Conservation (phyloP, 2,797 vertebrate species). For the Molossus alvarezi region DNA sequence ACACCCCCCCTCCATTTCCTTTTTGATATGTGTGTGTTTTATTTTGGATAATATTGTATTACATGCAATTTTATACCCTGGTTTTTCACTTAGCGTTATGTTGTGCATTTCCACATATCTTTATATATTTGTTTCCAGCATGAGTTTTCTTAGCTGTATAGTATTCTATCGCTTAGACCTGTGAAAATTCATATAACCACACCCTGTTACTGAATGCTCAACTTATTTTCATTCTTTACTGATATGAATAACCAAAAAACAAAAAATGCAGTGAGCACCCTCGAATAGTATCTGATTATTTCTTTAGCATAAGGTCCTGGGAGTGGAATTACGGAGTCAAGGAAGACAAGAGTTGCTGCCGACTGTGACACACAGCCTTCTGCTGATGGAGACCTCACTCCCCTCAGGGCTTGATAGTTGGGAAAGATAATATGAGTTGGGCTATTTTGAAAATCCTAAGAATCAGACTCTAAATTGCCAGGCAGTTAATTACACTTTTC, state of each 20-base stretch:
- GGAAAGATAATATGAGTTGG: constrained; percentile 52
- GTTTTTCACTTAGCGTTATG: constrained; percentile 54
- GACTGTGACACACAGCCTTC: background rate
- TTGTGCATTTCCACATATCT: constrained; percentile 35
- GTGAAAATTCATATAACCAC: constrained; percentile 24
- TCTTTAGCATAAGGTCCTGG: constrained; percentile 40
- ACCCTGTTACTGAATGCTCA: background rate
- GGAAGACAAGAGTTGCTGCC: background rate
- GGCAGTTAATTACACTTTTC: constrained; percentile 70
- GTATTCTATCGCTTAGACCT: constrained; percentile 22
- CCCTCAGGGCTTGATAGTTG: background rate
- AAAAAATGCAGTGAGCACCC: constrained; percentile 11
- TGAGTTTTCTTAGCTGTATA: constrained; percentile 59
- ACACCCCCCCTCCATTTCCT: background rate
- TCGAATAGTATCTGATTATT: constrained; percentile 52
- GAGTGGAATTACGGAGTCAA: constrained; percentile 35
- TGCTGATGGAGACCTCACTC: constrained; percentile 7
- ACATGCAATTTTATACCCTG: background rate
- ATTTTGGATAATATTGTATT: background rate
- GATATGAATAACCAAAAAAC: constrained; percentile 7
- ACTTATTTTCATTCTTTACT: constrained; percentile 61
- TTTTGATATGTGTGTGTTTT: background rate
- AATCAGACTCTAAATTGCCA: constrained; percentile 73
- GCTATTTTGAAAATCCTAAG: constrained; percentile 50
- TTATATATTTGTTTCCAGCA: constrained; percentile 28